Evolutionary conservation across 1,140 invertebrate genomes (phyloP).

Genomic region (Achatina immaculata): DNA sequence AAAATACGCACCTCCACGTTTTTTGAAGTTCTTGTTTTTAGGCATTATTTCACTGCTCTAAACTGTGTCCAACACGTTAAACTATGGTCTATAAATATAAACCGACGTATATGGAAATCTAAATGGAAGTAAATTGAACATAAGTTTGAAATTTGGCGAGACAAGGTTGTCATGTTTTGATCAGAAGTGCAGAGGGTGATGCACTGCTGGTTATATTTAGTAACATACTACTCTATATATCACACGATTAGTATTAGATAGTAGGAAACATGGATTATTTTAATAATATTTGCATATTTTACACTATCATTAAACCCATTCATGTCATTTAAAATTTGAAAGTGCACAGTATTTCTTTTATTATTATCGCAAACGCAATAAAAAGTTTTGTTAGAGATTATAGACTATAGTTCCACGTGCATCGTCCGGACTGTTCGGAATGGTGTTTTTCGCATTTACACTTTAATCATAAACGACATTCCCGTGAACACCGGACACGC

Average conservation of each 20-base stretch:
- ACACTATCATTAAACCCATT: too few relatives aligned
- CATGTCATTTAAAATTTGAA: too few relatives aligned
- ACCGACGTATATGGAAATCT: slow-evolving; percentile 38
- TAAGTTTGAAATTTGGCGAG: slow-evolving; percentile 24
- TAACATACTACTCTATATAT: background rate
- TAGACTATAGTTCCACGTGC: too few relatives aligned
- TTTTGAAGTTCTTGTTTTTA: slow-evolving; percentile 33
- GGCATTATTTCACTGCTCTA: slow-evolving; percentile 39
- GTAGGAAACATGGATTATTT: too few relatives aligned
- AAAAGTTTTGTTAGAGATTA: too few relatives aligned
- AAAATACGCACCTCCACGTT: slow-evolving; percentile 33
- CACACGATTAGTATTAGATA: background rate
- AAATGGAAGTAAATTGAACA: slow-evolving; percentile 25
- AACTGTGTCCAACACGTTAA: slow-evolving; percentile 30
- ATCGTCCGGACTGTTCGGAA: too few relatives aligned
- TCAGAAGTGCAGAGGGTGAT: slow-evolving; percentile 23
- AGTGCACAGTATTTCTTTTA: too few relatives aligned
- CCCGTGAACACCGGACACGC: too few relatives aligned
- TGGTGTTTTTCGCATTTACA: too few relatives aligned
- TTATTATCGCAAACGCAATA: too few relatives aligned
- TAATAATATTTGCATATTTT: too few relatives aligned
- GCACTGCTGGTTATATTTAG: slow-evolving; percentile 14
- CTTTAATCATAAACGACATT: too few relatives aligned
- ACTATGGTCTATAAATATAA: slow-evolving; percentile 34
- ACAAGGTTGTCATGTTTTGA: slow-evolving; percentile 34